Base-by-base conservation (phyloP, 2,113 vertebrate species). In the Lepus americanus region DNA sequence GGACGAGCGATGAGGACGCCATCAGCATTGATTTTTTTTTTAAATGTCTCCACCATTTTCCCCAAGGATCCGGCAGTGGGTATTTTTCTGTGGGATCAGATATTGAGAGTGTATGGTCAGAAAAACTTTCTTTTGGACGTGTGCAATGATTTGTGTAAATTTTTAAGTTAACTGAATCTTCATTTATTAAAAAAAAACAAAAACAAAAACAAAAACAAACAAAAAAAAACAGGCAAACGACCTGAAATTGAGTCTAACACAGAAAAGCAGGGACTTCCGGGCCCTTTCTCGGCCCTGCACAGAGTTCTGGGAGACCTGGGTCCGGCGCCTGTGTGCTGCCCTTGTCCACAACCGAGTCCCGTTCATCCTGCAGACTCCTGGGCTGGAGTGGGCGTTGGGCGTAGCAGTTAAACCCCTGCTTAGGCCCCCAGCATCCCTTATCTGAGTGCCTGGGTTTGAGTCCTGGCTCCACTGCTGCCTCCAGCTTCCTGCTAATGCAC, bases 21-120 rank as follows among this genome's bases (percentile, higher is more conserved):
- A 44, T 44, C 44, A 44, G 44, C 44, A 44, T 44, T 44, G 44
- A 44, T 44, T 44, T 44, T 44, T n/a, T n/a, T 36, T 63, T 55
- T 86, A 85, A 88, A 72, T 76, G 8, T 64, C 92, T 84, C 87
- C 89, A 44, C 87, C 16, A 12, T 20, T 33, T 93, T 94, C 36
- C 44, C 59, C 14, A 80, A 92, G 36, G 53, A 96, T 61, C 84
- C 44, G 6, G 7, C 19, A 33, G 27, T 79, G 9, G 78, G 31
- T 11, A 23, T 81, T 49, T 84, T 36, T 76, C 77, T 66, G 44
- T 44, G 6, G 89, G 51, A 51, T 3, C 69, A 85, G 39, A 84
- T 80, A 14, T 51, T 87, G 16, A 59, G 8, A 59, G 12, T 16
- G 13, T 9, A 5, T 6, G 17, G 2, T 92, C 72, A 90, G 66